Evolutionary conservation across 37 sponge, comb jelly and placozoan genomes (phyloP).

Genomic region (Dysidea cf. avara): DNA sequence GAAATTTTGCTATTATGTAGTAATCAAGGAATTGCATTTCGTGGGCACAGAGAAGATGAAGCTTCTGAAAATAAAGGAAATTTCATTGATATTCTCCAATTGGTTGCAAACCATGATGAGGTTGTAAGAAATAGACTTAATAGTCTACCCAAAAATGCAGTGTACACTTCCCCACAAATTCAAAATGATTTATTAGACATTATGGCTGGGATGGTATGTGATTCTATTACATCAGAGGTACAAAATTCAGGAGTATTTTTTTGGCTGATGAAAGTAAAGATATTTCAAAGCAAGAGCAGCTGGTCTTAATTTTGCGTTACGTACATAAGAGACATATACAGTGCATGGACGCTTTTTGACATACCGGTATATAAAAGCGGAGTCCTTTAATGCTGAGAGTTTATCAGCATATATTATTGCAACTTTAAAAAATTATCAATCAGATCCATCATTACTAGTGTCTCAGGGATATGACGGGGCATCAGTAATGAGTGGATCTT

Average conservation of each 20-base stretch:
- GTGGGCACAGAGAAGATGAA: conserved; percentile 59
- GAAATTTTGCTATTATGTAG: conserved; percentile 64
- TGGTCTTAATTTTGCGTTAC: conserved; percentile 61
- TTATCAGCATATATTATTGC: conserved; percentile 60
- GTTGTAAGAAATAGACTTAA: conserved; percentile 21
- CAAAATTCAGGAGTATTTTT: conserved; percentile 40
- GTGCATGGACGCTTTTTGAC: conserved; percentile 52
- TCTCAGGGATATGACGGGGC: conserved; percentile 73
- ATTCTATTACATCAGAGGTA: conserved; percentile 31
- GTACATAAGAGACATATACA: conserved; percentile 52
- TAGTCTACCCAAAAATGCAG: conserved; percentile 63
- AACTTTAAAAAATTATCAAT: conserved; percentile 25
- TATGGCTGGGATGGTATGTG: conserved; percentile 54
- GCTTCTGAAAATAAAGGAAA: conserved; percentile 62
- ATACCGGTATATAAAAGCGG: conserved; percentile 36
- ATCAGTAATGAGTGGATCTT: conserved; percentile 79
- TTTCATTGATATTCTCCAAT: conserved; percentile 49
- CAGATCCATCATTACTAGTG: conserved; percentile 38
- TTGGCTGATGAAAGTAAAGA: conserved; percentile 74
- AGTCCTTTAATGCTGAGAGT: conserved; percentile 35
- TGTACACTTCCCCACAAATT: conserved; percentile 65
- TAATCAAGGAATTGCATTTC: conserved; percentile 57
- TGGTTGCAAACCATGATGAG: conserved; percentile 46
- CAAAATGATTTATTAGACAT: conserved; percentile 63
- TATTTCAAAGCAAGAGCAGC: conserved; percentile 60